Evolutionary conservation across 2,797 vertebrate genomes (phyloP), one percentile per base, ranked within the genome.

Genomic region (Gadopsis bispinosus): DNA sequence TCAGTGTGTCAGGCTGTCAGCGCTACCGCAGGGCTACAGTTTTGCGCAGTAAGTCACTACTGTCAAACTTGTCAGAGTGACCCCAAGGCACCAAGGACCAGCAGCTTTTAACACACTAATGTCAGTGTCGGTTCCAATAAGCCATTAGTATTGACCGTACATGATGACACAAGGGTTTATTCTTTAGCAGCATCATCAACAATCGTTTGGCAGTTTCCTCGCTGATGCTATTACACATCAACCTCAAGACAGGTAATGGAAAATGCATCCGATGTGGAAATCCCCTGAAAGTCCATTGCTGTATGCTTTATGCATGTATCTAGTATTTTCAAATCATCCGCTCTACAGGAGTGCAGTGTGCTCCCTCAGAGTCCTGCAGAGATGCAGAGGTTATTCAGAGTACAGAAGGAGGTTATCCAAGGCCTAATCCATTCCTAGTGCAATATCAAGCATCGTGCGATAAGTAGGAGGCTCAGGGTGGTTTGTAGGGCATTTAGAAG

Each of bases 321-420:
- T 59, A 75, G 41, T 59, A 37, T 77, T 80, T 86, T 73, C 43
- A 39, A 62, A 41, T 76, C 45, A 73, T 81, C 68, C 0, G 5
- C 58, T 83, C 53, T 69, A 74, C 58, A 54, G 45, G 62, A 79
- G 73, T 51, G 56, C 59, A 48, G 69, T 50, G 59, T 70, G 58
- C 68, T 60, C 59, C 43, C 64, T 74, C 47, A 45, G 35, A 9
- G 56, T 89, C 70, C 76, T 54, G 75, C 45, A 63, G 76, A 81
- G 74, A 79, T 63, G 41, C 59, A 16, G 70, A 72, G 79, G 79
- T 90, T 86, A 83, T 75, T 80, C 69, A 77, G 70, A 80, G 73
- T 75, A 53, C 79, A 83, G 77, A 62, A 53, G 69, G 73, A 80
- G 79, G 80, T 77, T 77, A 60, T 87, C 83, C 73, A 80, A 87